phyloP scores from a whole-genome alignment of 2,888 invertebrate genomes.

The Orchesellides sinensis region DNA sequence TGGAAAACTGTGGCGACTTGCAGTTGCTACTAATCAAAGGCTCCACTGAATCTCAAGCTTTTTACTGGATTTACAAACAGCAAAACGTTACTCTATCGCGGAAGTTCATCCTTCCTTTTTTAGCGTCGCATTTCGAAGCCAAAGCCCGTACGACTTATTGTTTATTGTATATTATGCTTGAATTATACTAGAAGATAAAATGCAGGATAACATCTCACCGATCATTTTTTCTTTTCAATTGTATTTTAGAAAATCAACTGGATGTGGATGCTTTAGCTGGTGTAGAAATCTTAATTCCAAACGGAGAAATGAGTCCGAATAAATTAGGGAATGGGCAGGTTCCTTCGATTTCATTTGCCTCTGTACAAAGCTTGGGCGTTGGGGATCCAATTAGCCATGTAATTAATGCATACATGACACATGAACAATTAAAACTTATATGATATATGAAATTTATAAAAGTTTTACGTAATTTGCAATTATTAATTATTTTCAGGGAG shows the following conservation, averaged over 20 bases:
- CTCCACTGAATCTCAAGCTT: constrained; percentile 68
- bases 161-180: neutral
- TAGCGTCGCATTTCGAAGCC: constrained; percentile 73
- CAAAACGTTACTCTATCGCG: constrained; percentile 69
- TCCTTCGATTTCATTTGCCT: constrained; percentile 72
- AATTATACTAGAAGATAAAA: no score
- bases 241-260: constrained; percentile 68
- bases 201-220: no score
- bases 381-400: constrained; percentile 74
- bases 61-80: constrained; percentile 70
- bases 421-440: neutral
- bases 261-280: constrained; percentile 73
- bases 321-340: constrained; percentile 60
- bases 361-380: constrained; percentile 70
- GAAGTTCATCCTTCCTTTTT: constrained; percentile 74
- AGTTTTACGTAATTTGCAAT: neutral
- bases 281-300: constrained; percentile 73
- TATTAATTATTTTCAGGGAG: constrained; percentile 72
- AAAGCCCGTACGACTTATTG: constrained; percentile 71
- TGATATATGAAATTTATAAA: neutral
- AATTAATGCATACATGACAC: constrained; percentile 1
- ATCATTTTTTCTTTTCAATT: neutral
- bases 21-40: constrained; percentile 68
- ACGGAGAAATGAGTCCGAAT: constrained; percentile 74
- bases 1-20: constrained; percentile 70